Evolutionary conservation across 1,140 invertebrate genomes (phyloP), one percentile per base, ranked within the genome.

Genomic region (Geopemphigus sp.): DNA sequence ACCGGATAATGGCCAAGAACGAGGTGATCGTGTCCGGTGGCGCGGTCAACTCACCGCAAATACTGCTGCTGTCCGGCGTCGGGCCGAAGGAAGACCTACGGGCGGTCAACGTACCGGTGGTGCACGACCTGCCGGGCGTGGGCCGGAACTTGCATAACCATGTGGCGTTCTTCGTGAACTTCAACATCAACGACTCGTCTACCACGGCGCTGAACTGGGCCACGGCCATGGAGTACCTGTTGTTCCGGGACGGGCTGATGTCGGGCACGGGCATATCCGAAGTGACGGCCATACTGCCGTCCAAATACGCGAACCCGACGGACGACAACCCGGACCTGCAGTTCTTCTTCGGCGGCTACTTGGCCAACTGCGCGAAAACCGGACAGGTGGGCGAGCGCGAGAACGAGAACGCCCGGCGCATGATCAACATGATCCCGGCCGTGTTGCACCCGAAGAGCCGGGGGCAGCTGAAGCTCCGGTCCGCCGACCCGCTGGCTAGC

Each of bases 81-180:
- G 94, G 94, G 2, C 92, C 93, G 10, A 89, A 88, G 22, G 89
- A 91, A 1, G 92, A 95, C 6, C 85, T 96, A 8, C 83, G 87
- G 66, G 84, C 88, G 64, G 86, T 88, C 0, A 90, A 90, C 26
- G 88, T 94, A 0, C 88, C 89, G 0, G 85, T 90, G 0, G 85
- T 94, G 4, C 92, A 93, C 81, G 87, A 93, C 83, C 87, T 97
- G 11, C 94, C 93, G 0, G 91, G 91, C 0, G 95, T 97, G 5
- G 95, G 95, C 0, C 89, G 90, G 81, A 97, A 97, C 86, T 88
- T 97, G 0, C 93, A 95, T 83, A 95, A 95, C 84, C 94, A 95
- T 83, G 93, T 94, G 0, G 91, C 92, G 5, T 92, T 88, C 85
- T 91, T 92, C 81, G 84, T 93, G 0, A 90, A 89, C 83, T 96